Evolutionary conservation across 2,113 vertebrate genomes (phyloP).

Genomic region (Propithecus coquereli): DNA sequence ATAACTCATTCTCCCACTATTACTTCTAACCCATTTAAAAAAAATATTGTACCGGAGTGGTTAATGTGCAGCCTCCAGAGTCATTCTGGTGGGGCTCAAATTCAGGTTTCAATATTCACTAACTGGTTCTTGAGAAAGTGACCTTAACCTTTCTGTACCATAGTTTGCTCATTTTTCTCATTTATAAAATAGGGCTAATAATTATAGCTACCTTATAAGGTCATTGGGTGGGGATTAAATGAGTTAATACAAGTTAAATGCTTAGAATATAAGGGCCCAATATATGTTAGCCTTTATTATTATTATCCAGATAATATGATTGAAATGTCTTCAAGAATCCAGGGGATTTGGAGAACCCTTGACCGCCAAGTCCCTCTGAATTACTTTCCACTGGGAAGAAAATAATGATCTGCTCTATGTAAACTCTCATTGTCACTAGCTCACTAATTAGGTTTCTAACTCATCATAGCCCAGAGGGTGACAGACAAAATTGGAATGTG

Average conservation of each 20-base stretch:
- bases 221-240: background rate
- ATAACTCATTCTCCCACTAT: background rate
- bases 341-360: constrained; percentile 23
- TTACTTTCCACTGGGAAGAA: constrained; percentile 31
- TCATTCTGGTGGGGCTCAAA: background rate
- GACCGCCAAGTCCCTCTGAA: constrained; percentile 4
- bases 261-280: background rate
- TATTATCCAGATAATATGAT: constrained; percentile 18
- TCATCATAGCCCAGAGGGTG: constrained; percentile 56
- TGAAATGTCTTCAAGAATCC: constrained; percentile 27
- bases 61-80: background rate
- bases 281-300: background rate
- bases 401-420: constrained; percentile 52
- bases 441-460: constrained; percentile 62
- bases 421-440: constrained; percentile 44
- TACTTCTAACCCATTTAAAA: background rate
- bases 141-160: background rate
- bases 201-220: background rate
- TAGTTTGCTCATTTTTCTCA: background rate
- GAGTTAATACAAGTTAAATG: constrained; percentile 41
- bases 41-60: background rate
- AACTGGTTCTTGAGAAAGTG: constrained; percentile 26
- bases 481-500: constrained; percentile 56
- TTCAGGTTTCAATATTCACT: constrained; percentile 24
- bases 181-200: constrained; percentile 27